These are phyloP conservation scores for Metridium senile DNA, from an alignment of 92 coral and sea anemone species.

Conservation along the genomic window DNA sequence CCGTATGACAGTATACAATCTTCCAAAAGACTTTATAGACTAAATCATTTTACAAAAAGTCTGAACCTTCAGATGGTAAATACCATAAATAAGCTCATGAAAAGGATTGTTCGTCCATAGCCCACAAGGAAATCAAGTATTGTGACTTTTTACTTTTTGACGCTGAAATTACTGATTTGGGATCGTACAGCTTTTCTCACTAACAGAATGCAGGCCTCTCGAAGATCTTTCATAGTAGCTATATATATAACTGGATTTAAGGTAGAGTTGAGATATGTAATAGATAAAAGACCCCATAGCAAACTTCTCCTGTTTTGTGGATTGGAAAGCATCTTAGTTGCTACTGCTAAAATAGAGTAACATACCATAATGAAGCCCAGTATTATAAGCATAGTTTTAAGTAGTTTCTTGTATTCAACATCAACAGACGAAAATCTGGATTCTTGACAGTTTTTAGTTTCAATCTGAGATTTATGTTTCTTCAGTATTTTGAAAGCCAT, in stretches of 20 bases:
- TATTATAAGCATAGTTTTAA: constrained; percentile 23
- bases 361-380: neutral
- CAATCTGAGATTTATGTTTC: constrained; percentile 16
- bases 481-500: constrained; percentile 12
- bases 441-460: constrained; percentile 6
- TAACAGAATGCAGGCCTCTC: no score
- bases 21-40: no score
- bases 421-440: constrained; percentile 19
- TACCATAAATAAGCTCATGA: no score
- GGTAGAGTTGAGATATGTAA: constrained; percentile 9
- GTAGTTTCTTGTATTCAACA: constrained; percentile 13
- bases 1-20: no score
- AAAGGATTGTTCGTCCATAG: no score
- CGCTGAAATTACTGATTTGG: no score
- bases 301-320: neutral
- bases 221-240: constrained; percentile 21
- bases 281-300: neutral
- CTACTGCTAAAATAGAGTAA: neutral
- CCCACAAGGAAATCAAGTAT: no score
- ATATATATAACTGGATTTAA: constrained; percentile 29
- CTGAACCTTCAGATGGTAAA: no score
- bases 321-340: neutral
- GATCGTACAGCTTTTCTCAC: no score
- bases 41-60: no score
- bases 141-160: no score